phyloP scores from a whole-genome alignment of 1,140 invertebrate species.

The Varroa destructor region DNA sequence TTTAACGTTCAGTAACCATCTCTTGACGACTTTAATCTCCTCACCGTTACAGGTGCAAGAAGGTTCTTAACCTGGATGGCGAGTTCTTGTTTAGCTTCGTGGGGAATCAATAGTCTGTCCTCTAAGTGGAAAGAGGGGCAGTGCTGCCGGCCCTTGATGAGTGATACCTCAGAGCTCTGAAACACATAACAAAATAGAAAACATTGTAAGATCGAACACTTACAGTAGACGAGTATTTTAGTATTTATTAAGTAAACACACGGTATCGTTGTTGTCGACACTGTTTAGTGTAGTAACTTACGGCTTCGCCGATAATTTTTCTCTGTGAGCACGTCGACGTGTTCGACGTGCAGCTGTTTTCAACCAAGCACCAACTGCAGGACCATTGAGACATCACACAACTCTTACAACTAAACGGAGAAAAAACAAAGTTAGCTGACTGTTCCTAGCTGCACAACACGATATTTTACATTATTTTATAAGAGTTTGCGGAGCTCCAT shows the following conservation, averaged over 20 bases:
- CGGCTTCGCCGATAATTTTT: constrained; percentile 60
- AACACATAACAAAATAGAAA: neutral
- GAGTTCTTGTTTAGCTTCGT: constrained; percentile 74
- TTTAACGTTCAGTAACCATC: no score
- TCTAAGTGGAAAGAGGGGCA: constrained; percentile 36
- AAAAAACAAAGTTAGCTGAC: no score
- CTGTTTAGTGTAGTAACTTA: constrained; percentile 14
- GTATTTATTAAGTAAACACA: constrained; percentile 27
- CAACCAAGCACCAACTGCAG: constrained; percentile 89
- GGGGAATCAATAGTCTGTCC: constrained; percentile 61
- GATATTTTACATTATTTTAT: no score
- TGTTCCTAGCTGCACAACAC: no score
- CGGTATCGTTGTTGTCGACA: neutral
- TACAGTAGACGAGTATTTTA: no score
- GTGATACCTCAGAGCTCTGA: constrained; percentile 3
- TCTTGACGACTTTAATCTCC: neutral
- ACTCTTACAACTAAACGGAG: constrained; percentile 49
- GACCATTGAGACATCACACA: constrained; percentile 77
- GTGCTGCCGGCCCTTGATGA: constrained; percentile 35
- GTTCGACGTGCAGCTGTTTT: constrained; percentile 82
- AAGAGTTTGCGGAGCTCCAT: no score
- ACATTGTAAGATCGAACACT: neutral
- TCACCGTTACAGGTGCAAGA: constrained; percentile 37
- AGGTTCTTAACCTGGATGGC: constrained; percentile 74
- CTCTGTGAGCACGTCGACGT: constrained; percentile 60